Percentiles rank a stretch among this genome's conserved stretches.
Evolutionary conservation across 1,140 invertebrate species (phyloP).

Genomic region (Trachymyrmex septentrionalis): DNA sequence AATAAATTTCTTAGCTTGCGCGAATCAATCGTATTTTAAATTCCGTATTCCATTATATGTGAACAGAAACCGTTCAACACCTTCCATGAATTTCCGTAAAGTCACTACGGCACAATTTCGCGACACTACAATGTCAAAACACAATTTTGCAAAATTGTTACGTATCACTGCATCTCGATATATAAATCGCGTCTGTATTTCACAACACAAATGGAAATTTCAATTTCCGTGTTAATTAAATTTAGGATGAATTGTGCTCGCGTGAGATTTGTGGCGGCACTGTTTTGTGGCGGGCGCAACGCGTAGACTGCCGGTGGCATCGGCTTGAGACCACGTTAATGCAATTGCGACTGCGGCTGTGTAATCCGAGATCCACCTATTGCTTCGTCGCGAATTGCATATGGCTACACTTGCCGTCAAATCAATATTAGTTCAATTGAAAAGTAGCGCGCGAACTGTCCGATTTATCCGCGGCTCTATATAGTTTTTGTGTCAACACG

Average conservation of each 20-base stretch:
- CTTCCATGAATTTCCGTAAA: neutral
- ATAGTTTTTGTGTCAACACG: slow-evolving; percentile 1
- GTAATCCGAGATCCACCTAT: slow-evolving; percentile 80
- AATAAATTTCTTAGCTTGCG: neutral
- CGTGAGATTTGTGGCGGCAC: slow-evolving; percentile 67
- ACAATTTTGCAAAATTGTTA: neutral
- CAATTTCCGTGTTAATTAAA: slow-evolving; percentile 51
- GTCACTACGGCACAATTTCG: too few species aligned
- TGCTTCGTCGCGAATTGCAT: slow-evolving; percentile 63
- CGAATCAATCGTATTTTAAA: neutral
- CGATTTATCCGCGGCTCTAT: slow-evolving; percentile 37
- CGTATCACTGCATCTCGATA: neutral
- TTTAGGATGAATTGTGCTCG: slow-evolving; percentile 24
- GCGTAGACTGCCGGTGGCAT: slow-evolving; percentile 64
- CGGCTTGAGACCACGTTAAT: slow-evolving; percentile 78
- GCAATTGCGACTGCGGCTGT: slow-evolving; percentile 80
- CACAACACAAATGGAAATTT: slow-evolving; percentile 15
- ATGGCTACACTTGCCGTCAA: slow-evolving; percentile 52
- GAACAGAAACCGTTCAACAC: neutral
- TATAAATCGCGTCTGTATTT: neutral
- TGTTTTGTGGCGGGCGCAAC: slow-evolving; percentile 50
- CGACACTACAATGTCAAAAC: neutral
- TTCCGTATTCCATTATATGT: neutral
- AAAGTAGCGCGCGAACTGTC: slow-evolving; percentile 62
- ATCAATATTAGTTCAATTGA: slow-evolving; percentile 63